phyloP scores from a whole-genome alignment of 2,888 invertebrate genomes.

The Ormyrus rosae region DNA sequence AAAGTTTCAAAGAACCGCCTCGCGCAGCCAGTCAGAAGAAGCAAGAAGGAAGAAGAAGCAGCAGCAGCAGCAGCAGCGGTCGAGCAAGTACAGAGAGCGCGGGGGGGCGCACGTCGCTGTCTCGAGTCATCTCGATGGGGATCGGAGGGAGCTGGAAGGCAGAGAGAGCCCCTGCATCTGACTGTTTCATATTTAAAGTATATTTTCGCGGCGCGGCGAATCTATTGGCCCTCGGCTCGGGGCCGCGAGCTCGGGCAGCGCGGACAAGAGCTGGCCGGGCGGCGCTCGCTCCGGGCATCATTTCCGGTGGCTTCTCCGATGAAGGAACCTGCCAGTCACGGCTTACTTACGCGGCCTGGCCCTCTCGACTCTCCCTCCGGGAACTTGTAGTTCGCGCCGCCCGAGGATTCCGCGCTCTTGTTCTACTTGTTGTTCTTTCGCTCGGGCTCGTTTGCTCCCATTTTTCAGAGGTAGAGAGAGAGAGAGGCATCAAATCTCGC shows the following conservation, averaged over 20 bases:
- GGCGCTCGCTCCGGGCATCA: slow-evolving; percentile 66
- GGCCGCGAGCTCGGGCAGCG: background rate
- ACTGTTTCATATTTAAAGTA: slow-evolving; percentile 75
- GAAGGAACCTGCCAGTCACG: slow-evolving; percentile 74
- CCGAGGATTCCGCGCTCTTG: background rate
- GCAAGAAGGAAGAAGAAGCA: slow-evolving; percentile 23
- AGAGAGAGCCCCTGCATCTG: slow-evolving; percentile 65
- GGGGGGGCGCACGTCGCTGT: slow-evolving; percentile 61
- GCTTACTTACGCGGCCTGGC: background rate
- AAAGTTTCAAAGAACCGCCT: slow-evolving; percentile 5
- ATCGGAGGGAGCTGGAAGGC: slow-evolving; percentile 53
- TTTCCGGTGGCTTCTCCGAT: slow-evolving; percentile 75
- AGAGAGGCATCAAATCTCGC: slow-evolving; percentile 12
- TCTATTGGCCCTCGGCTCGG: slow-evolving; percentile 65
- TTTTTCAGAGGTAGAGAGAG: background rate
- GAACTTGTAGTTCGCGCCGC: background rate
- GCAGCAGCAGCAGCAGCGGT: background rate
- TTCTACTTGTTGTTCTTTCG: slow-evolving; percentile 17
- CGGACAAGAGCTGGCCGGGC: slow-evolving; percentile 45
- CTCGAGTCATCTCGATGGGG: slow-evolving; percentile 68
- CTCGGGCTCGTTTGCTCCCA: background rate
- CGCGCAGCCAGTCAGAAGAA: background rate
- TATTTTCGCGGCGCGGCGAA: slow-evolving; percentile 66
- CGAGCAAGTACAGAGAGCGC: background rate
- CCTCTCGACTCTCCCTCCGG: background rate